A percentile compares a stretch with the other conserved stretches of the same genome.
Evolutionary conservation across 2,888 invertebrate species (phyloP).

Genomic region (Argyresthia albistria): DNA sequence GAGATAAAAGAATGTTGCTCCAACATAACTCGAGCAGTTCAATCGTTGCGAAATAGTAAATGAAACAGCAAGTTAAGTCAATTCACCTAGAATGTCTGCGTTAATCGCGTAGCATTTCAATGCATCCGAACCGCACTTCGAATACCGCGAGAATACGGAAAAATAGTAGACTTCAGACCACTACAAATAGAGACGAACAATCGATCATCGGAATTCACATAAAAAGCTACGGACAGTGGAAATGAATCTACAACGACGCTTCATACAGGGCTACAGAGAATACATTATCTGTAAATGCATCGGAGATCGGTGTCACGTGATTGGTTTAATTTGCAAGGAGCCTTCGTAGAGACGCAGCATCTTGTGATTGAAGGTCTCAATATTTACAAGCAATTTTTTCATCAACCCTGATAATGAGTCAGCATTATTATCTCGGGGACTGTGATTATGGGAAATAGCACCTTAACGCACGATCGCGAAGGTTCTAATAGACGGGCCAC

Average conservation of each 20-base stretch:
- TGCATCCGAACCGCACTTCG: constrained; percentile 22
- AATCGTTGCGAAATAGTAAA: constrained; percentile 11
- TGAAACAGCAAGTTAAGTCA: constrained; percentile 18
- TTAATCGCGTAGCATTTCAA: constrained; percentile 21
- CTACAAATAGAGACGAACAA: background rate
- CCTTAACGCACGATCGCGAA: constrained; percentile 21
- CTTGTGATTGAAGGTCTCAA: background rate
- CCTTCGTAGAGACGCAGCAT: too few species aligned
- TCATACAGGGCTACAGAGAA: too few species aligned
- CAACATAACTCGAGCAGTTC: background rate
- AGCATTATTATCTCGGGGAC: constrained; percentile 2
- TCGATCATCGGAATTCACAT: background rate
- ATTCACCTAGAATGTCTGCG: constrained; percentile 23
- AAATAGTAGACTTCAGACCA: constrained; percentile 11
- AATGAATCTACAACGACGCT: too few species aligned
- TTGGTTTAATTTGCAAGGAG: too few species aligned
- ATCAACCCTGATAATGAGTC: constrained; percentile 2
- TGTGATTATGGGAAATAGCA: constrained; percentile 19
- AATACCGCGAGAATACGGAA: constrained; percentile 24
- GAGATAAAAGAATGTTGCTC: background rate
- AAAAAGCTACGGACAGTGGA: too few species aligned
- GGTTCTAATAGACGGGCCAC: constrained; percentile 49
- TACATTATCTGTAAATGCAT: too few species aligned
- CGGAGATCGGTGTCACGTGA: too few species aligned
- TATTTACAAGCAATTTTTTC: constrained; percentile 2